These are phyloP conservation scores for Stramonita haemastoma DNA, from an alignment of 2,888 invertebrate genomes.

Conservation along the genomic window DNA sequence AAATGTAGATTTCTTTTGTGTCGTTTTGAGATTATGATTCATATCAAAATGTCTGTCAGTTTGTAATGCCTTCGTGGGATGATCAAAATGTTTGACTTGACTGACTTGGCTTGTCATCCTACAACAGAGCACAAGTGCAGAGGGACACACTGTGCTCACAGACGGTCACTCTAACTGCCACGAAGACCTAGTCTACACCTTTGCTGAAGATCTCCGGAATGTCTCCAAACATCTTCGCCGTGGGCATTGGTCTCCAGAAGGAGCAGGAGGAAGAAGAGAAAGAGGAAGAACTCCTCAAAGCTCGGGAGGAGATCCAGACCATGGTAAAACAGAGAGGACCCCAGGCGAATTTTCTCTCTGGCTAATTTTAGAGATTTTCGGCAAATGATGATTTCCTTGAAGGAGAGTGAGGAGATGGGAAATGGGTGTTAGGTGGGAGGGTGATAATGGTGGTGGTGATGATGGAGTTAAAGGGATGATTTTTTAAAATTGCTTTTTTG, in stretches of 20 bases:
- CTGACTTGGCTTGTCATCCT: neutral
- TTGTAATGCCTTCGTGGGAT: too few species aligned
- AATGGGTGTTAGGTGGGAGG: neutral
- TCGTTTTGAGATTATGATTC: too few species aligned
- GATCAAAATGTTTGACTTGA: too few species aligned
- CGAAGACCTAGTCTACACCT: slow-evolving; percentile 25
- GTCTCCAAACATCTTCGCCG: slow-evolving; percentile 43
- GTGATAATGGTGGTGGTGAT: neutral
- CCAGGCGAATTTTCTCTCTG: slow-evolving; percentile 46
- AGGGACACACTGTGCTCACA: slow-evolving; percentile 45
- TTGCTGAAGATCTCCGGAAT: slow-evolving; percentile 22
- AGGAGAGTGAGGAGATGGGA: neutral
- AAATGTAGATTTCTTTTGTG: too few species aligned
- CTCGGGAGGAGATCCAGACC: slow-evolving; percentile 41
- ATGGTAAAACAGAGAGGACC: slow-evolving; percentile 42
- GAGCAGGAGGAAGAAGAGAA: neutral
- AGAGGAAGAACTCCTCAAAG: slow-evolving; percentile 9
- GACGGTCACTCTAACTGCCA: slow-evolving; percentile 49
- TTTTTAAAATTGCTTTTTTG: too few species aligned
- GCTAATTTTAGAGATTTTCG: slow-evolving; percentile 43
- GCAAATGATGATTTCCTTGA: slow-evolving; percentile 30
- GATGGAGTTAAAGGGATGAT: too few species aligned
- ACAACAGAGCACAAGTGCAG: slow-evolving; percentile 25
- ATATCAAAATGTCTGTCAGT: too few species aligned
- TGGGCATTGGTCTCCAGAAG: slow-evolving; percentile 44